Evolutionary conservation across 2,888 invertebrate species (phyloP).

Genomic region (Tachystola acroxantha): DNA sequence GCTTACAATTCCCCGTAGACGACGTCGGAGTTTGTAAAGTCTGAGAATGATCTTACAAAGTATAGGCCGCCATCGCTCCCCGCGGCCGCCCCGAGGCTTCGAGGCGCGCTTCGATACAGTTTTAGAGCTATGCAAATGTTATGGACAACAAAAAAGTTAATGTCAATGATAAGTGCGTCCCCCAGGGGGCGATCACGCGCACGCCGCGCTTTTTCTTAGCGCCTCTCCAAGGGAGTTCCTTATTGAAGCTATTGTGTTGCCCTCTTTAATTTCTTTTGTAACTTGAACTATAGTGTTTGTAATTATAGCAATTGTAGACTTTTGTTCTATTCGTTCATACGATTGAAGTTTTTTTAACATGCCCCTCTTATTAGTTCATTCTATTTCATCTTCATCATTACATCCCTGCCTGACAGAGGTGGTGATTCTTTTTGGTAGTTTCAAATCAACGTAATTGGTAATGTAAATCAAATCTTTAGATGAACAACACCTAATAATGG

Average conservation of each 20-base stretch:
- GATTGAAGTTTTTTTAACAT: no score
- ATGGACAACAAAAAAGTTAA: constrained; percentile 78
- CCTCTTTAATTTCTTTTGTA: constrained; percentile 51
- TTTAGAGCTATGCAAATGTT: constrained; percentile 76
- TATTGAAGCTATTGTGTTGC: constrained; percentile 39
- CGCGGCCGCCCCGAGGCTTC: constrained; percentile 54
- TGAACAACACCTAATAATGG: no score
- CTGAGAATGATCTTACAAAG: constrained; percentile 76
- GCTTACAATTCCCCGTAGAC: constrained; percentile 56
- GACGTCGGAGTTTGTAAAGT: constrained; percentile 45
- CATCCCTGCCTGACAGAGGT: no score
- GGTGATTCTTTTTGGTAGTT: no score
- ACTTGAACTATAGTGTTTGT: background rate
- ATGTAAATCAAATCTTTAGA: no score
- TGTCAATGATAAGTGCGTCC: constrained; percentile 73
- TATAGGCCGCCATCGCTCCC: constrained; percentile 55
- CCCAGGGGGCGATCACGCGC: constrained; percentile 57
- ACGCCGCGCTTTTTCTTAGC: constrained; percentile 34
- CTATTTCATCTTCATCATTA: no score
- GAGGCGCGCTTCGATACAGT: constrained; percentile 54
- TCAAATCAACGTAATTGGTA: no score
- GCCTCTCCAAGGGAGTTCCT: constrained; percentile 21
- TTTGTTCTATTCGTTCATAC: no score
- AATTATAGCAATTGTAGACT: no score
- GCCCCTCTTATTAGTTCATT: no score